Conservation (phyloP, 2,888 invertebrate species). For the Hypena proboscidalis region DNA sequence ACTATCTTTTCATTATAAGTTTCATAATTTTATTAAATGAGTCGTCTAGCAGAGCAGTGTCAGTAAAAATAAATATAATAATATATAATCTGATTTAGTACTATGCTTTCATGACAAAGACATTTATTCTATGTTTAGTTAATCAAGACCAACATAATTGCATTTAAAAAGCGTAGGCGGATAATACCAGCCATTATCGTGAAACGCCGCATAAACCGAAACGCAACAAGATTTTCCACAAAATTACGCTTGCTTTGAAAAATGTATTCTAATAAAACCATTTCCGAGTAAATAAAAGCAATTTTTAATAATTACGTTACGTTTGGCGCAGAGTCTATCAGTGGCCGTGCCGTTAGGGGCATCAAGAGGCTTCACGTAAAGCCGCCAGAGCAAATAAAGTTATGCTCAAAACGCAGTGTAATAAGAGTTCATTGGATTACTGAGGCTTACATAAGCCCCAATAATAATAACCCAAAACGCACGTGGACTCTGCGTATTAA, state of each 20-base stretch:
- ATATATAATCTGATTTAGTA: too few species aligned
- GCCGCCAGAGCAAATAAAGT: conserved; percentile 79
- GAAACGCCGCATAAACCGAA: conserved; percentile 31
- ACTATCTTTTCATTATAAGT: too few species aligned
- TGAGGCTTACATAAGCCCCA: conserved; percentile 71
- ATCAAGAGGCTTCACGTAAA: conserved; percentile 71
- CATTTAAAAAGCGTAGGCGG: conserved; percentile 4
- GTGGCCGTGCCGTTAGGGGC: conserved; percentile 73
- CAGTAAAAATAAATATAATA: too few species aligned
- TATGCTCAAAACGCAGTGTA: conserved; percentile 73
- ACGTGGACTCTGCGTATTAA: conserved; percentile 76
- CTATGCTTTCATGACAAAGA: too few species aligned
- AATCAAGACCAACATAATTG: conserved; percentile 3
- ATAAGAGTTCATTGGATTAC: conserved; percentile 84
- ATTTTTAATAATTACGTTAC: conserved; percentile 83
- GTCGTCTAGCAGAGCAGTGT: too few species aligned
- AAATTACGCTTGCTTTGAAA: conserved; percentile 46
- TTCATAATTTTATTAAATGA: too few species aligned
- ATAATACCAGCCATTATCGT: conserved; percentile 12
- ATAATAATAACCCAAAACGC: conserved; percentile 83
- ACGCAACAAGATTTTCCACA: conserved; percentile 28
- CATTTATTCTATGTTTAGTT: too few species aligned
- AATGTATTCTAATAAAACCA: conserved; percentile 54
- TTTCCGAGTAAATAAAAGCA: conserved; percentile 72
- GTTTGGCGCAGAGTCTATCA: conserved; percentile 64